Conservation (phyloP, 2,888 invertebrate species). For the Agyllia agylla region DNA sequence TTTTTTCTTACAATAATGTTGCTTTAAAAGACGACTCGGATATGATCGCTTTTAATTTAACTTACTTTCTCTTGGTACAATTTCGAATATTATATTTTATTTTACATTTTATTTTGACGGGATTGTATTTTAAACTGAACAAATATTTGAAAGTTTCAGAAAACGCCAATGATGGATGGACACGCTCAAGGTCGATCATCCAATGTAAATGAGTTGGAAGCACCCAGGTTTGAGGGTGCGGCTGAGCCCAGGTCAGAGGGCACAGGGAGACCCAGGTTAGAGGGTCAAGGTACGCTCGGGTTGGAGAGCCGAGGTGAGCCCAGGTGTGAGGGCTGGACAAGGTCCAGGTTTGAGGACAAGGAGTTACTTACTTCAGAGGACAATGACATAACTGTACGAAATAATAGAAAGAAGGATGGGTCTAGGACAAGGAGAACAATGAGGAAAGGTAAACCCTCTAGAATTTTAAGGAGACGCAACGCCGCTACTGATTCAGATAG, state of each 20-base stretch:
- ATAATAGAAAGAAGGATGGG: not conserved
- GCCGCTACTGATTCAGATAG: not conserved
- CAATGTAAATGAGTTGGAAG: not conserved
- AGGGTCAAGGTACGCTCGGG: not conserved
- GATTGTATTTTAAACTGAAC: not conserved
- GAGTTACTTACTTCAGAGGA: not conserved
- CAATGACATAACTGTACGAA: not conserved
- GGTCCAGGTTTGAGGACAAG: not conserved
- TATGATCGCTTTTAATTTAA: no score
- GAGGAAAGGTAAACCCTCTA: not conserved
- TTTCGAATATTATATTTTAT: not conserved
- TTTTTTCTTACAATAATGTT: no score
- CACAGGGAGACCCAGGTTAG: not conserved
- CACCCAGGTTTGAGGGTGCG: not conserved
- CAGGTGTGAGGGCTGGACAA: not conserved
- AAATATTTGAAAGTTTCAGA: not conserved
- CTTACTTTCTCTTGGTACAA: no score
- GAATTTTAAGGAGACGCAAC: not conserved
- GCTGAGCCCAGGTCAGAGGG: not conserved
- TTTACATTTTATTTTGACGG: not conserved
- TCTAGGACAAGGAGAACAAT: not conserved
- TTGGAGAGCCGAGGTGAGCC: not conserved
- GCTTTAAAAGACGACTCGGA: no score
- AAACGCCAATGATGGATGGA: not conserved
- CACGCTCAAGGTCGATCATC: not conserved